Evolutionary conservation across 2,113 vertebrate species (phyloP), one percentile per base, ranked within the genome.

Genomic region (Trematocara macrostoma): DNA sequence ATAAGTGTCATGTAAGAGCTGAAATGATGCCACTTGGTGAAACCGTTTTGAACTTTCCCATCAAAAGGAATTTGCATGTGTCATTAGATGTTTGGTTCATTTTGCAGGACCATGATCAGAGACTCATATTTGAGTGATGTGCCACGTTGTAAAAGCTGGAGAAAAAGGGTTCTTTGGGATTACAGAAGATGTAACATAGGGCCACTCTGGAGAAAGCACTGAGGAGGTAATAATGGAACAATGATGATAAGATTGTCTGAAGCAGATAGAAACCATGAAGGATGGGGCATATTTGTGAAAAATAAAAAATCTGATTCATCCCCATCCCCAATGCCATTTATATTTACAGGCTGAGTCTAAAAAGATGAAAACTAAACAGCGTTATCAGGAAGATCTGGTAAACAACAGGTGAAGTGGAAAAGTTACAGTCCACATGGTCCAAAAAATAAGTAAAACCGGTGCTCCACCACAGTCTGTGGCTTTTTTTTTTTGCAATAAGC

Each of bases 241-340:
- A 23, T 42, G 57, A 55, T 6, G 78, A 84, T 81, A 38, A 89
- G 82, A 84, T 83, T 40, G 85, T 91, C 91, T 89, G n/a, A 59
- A 79, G 61, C 31, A 82, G 87, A 88, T 52, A 84, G 76, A 89
- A 84, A 53, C n/a, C 55, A 38, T 47, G 55, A 87, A 47, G 69
- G 85, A 87, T 20, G 7, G 83, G 55, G 35, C 5, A 6, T 11
- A 84, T 69, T 20, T 71, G 2, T 20, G 11, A 59, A 34, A 12
- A 61, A 31, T 20, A 71, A 61, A 80, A 35, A 52, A 80, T 83
- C 67, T n/a, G 38, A 87, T 81, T 82, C 81, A 53, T 78, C 34
- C 61, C 2, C 31, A 80, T 11, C 69, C 26, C 35, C 61, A 31
- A 84, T 59, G 35, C 35, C 74, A 76, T 67, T 38, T 59, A 64